A percentile compares a stretch with the other conserved stretches of the same genome.
These are phyloP conservation scores for Bovichtus diacanthus DNA, from an alignment of 2,797 vertebrate species.

Conservation along the genomic window DNA sequence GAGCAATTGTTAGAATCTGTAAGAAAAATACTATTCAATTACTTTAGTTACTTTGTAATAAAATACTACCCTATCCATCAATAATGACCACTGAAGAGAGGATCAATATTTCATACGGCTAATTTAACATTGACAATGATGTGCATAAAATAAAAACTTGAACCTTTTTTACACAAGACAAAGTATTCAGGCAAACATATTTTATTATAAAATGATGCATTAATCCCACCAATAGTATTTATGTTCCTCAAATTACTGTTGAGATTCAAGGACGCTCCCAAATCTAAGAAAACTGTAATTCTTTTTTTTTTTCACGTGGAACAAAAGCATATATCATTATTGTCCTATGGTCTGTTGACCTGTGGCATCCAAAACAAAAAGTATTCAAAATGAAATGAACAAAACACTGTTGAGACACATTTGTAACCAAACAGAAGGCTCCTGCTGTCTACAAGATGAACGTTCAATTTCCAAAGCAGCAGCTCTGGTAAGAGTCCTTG, in stretches of 20 bases:
- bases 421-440: not conserved
- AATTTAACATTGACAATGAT: not conserved
- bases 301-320: not conserved
- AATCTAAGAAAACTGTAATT: not conserved
- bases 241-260: not conserved
- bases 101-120: not conserved
- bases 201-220: constrained; percentile 55
- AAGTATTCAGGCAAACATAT: not conserved
- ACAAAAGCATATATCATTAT: not conserved
- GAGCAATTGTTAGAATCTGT: not conserved
- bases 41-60: not conserved
- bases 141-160: fast-evolving
- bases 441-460: not conserved
- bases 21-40: not conserved
- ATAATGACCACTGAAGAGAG: not conserved
- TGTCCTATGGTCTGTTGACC: not conserved
- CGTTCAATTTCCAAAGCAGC: constrained; percentile 20
- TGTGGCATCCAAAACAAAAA: not conserved
- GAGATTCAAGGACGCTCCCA: not conserved
- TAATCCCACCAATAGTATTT: constrained; percentile 6
- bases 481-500: constrained; percentile 37
- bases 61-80: not conserved
- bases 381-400: not conserved
- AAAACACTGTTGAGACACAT: constrained; percentile 23
- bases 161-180: not conserved